Base-by-base conservation (phyloP, 2,113 vertebrate genomes). In the Nibea albiflora region DNA sequence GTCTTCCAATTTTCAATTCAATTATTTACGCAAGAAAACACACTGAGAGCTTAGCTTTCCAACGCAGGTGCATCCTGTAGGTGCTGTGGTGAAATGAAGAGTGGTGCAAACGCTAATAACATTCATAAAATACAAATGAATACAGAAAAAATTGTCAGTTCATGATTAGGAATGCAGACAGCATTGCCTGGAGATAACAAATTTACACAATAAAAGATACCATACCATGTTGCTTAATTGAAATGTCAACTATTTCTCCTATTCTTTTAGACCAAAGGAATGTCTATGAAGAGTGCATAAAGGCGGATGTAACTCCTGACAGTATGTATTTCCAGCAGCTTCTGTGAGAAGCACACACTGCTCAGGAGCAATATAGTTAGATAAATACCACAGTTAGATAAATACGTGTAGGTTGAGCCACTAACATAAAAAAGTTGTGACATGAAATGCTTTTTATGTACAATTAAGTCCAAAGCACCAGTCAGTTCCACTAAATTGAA, bases 1-100 rank as follows among this genome's bases (percentile, higher is more conserved):
- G 79, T 73, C 70, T 80, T 65, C 50, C 80, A 62, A 80, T 89
- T 85, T 90, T 66, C 71, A 69, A 61, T 84, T 90, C 53, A 84
- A 85, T 89, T 84, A 89, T 91, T 89, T 76, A 85, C 22, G 17
- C 62, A 61, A 57, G 42, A 19, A 78, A 79, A 66, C 53, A 50
- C 22, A 35, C 31, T 26, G 50, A 57, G 75, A 63, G 53, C 46
- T 73, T 10, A 65, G 64, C 46, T 64, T 61, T 46, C 70, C 35
- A 42, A 2, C 52, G 75, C 78, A 81, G 78, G 63, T 89, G 76
- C 73, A 46, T 65, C 26, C 26, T 76, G 79, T 47, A 22, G 62
- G 35, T 44, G 61, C 31, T 39, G 15, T n/a, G 9, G 7, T 46
- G 50, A 44, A 73, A 78, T 69, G 24, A 60, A 71, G 44, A 77